A percentile compares a stretch with the other conserved stretches of the same genome.
phyloP scores from a whole-genome alignment of 37 sponge, comb jelly and placozoan genomes.

The Tethya wilhelma region DNA sequence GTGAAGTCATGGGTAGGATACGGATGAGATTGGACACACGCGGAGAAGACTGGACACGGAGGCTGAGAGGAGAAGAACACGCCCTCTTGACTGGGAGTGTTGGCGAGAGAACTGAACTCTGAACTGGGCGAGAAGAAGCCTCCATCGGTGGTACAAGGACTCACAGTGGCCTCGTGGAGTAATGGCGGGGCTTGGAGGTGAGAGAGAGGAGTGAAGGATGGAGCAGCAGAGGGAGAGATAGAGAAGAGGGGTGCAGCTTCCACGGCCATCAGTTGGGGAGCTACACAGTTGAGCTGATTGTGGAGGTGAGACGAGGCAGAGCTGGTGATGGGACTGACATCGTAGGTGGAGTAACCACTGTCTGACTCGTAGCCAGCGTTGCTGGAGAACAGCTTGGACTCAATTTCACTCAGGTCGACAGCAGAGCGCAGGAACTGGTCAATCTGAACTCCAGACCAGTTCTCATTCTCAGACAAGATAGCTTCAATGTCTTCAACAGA shows the following conservation, averaged over 20 bases:
- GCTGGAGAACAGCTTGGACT: constrained; percentile 26
- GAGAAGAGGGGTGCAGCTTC: neutral
- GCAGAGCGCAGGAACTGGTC: constrained; percentile 42
- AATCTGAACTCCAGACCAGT: constrained; percentile 67
- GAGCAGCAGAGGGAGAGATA: neutral
- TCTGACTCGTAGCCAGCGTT: constrained; percentile 65
- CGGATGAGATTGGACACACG: neutral
- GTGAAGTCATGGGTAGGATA: constrained; percentile 21
- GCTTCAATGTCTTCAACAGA: constrained; percentile 57
- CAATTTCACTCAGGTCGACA: constrained; percentile 52
- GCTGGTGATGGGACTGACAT: constrained; percentile 58
- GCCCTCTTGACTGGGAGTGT: constrained; percentile 29
- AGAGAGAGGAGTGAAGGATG: neutral
- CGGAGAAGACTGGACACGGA: constrained; percentile 2
- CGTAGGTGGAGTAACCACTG: constrained; percentile 64
- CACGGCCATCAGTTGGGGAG: too few relatives aligned
- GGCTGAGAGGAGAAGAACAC: neutral
- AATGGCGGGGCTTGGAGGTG: constrained; percentile 19
- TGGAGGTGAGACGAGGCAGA: neutral
- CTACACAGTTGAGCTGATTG: too few relatives aligned
- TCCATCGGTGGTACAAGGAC: constrained; percentile 19
- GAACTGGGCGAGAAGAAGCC: constrained; percentile 13
- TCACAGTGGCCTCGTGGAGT: neutral
- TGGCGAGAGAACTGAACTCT: neutral
- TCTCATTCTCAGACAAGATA: constrained; percentile 42